Evolutionary conservation across 2,888 invertebrate genomes (phyloP).

Genomic region (Cremastinae sp.): DNA sequence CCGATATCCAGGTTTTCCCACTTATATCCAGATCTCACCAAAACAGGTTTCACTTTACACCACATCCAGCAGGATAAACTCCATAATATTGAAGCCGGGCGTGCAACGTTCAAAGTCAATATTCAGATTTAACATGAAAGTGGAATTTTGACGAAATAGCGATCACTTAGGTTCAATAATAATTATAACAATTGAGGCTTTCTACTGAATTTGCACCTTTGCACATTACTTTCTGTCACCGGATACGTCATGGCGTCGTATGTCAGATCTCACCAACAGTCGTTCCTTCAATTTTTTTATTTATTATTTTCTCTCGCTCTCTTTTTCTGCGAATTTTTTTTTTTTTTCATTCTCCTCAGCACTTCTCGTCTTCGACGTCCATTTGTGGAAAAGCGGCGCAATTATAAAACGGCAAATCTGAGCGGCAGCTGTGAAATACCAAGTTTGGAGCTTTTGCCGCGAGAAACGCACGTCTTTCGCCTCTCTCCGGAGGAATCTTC

Average conservation of each 20-base stretch:
- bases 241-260: constrained; percentile 26
- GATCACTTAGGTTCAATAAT: too few species aligned
- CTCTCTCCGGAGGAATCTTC: constrained; percentile 22
- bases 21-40: too few species aligned
- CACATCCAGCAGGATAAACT: too few species aligned
- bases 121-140: too few species aligned
- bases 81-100: too few species aligned
- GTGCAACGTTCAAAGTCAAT: too few species aligned
- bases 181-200: too few species aligned
- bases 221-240: too few species aligned
- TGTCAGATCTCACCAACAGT: constrained; percentile 31
- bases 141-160: too few species aligned
- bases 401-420: constrained; percentile 78
- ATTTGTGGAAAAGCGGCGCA: constrained; percentile 78
- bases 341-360: constrained; percentile 33
- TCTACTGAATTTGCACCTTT: too few species aligned
- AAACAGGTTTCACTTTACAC: too few species aligned
- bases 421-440: constrained; percentile 75
- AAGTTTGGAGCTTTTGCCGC: constrained; percentile 71
- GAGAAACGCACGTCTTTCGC: constrained; percentile 29
- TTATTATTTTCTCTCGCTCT: constrained; percentile 41
- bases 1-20: too few species aligned
- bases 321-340: background rate
- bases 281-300: constrained; percentile 16
- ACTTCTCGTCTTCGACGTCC: constrained; percentile 61